Evolutionary conservation across 2,888 invertebrate genomes (phyloP).

Genomic region (Caenorhabditis sp.): DNA sequence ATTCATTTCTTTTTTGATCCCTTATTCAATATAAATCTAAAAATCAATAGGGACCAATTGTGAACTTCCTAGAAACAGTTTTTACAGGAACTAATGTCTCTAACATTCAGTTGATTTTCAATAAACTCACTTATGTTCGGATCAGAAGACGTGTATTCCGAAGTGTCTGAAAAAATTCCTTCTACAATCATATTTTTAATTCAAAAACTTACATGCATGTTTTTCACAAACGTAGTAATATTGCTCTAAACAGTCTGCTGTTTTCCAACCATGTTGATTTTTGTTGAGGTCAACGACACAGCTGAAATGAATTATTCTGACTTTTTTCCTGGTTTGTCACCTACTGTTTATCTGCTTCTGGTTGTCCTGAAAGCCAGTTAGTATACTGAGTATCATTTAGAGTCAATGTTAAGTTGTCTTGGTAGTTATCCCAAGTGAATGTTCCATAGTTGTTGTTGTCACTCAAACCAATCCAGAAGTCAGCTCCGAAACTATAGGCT

Average conservation of each 20-base stretch:
- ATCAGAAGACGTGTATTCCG: slow-evolving; percentile 26
- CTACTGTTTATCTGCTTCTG: slow-evolving; percentile 19
- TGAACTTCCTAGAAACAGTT: too few species aligned
- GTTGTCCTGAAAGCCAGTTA: slow-evolving; percentile 49
- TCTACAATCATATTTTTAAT: too few species aligned
- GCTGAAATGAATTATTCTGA: slow-evolving; percentile 5
- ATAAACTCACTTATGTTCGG: slow-evolving; percentile 18
- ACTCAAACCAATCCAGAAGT: slow-evolving; percentile 56
- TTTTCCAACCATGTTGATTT: slow-evolving; percentile 30
- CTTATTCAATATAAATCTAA: too few species aligned
- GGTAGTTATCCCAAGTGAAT: slow-evolving; percentile 51
- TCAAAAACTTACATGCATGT: slow-evolving; percentile 33
- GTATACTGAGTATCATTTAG: slow-evolving; percentile 40
- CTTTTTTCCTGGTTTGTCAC: too few species aligned
- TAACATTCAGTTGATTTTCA: too few species aligned
- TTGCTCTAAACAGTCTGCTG: slow-evolving; percentile 32
- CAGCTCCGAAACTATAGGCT: slow-evolving; percentile 1
- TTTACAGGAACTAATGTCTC: too few species aligned
- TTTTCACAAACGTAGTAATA: slow-evolving; percentile 47
- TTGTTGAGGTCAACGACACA: slow-evolving; percentile 41
- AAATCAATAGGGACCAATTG: too few species aligned
- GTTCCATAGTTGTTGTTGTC: slow-evolving; percentile 30
- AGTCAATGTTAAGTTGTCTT: slow-evolving; percentile 18
- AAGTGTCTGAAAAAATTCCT: slow-evolving; percentile 36
- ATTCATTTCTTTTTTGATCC: too few species aligned